Conservation (phyloP, 2,888 invertebrate species). For the Dugesia japonica region DNA sequence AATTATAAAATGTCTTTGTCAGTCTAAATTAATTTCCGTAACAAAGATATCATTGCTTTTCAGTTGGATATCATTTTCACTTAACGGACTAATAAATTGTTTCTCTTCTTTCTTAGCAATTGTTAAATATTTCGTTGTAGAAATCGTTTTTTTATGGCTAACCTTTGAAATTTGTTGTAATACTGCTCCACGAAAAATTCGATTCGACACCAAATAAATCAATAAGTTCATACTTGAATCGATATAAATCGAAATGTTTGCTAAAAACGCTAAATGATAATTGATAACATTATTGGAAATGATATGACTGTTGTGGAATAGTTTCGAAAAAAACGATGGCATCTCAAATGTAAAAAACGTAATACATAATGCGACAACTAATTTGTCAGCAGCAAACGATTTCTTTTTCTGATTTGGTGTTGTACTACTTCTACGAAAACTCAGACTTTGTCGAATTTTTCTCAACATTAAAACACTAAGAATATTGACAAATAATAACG, state of each 20-base stretch:
- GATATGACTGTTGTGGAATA: slow-evolving; percentile 20
- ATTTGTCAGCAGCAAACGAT: not conserved
- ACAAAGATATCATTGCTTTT: no score
- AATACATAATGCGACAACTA: not conserved
- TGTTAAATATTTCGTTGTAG: slow-evolving; percentile 1
- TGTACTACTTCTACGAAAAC: not conserved
- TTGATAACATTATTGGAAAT: not conserved
- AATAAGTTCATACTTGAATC: not conserved
- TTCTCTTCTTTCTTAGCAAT: not conserved
- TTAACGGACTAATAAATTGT: no score
- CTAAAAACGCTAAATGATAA: not conserved
- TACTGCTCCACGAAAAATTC: not conserved
- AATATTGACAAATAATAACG: not conserved
- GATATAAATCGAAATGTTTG: not conserved
- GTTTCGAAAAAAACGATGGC: slow-evolving; percentile 14
- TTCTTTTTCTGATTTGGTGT: slow-evolving; percentile 2
- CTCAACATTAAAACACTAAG: not conserved
- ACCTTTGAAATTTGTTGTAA: slow-evolving; percentile 11
- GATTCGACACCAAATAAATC: not conserved
- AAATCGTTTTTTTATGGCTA: not conserved
- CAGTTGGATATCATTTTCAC: no score
- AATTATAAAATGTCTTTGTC: no score
- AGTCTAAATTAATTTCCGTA: no score
- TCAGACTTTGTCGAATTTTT: not conserved
- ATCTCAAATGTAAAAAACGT: slow-evolving; percentile 14